phyloP scores from a whole-genome alignment of 2,113 vertebrate species.

The Pionites leucogaster region DNA sequence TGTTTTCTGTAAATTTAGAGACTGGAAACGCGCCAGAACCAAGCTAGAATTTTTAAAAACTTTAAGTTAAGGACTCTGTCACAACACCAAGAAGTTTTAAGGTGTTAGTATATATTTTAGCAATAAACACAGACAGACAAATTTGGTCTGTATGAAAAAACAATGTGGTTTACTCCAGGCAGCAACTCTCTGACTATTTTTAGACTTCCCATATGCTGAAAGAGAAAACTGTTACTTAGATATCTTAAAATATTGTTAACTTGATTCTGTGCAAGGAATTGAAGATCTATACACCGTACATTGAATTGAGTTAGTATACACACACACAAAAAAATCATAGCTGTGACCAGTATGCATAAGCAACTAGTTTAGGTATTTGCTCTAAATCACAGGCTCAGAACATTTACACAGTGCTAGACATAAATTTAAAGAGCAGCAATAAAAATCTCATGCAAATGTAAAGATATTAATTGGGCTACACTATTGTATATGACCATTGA shows the following conservation, averaged over 20 bases:
- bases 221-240: background rate
- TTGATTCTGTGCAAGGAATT: background rate
- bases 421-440: background rate
- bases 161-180: background rate
- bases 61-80: background rate
- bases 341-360: background rate
- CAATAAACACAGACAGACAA: background rate
- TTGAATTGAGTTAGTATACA: background rate
- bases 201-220: background rate
- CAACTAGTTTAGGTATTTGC: background rate
- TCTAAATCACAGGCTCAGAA: background rate
- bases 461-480: background rate
- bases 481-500: background rate
- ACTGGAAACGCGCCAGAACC: background rate
- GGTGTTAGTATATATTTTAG: background rate
- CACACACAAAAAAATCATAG: background rate
- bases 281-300: background rate
- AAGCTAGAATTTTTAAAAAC: background rate
- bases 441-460: background rate
- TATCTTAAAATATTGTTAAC: background rate
- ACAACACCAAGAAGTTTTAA: background rate
- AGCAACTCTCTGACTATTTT: background rate
- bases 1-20: background rate
- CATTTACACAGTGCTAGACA: background rate
- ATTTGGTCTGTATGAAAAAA: background rate